Percentiles rank a stretch among this genome's conserved stretches.
phyloP scores from a whole-genome alignment of 2,888 invertebrate genomes.

The Synergus gifuensis region DNA sequence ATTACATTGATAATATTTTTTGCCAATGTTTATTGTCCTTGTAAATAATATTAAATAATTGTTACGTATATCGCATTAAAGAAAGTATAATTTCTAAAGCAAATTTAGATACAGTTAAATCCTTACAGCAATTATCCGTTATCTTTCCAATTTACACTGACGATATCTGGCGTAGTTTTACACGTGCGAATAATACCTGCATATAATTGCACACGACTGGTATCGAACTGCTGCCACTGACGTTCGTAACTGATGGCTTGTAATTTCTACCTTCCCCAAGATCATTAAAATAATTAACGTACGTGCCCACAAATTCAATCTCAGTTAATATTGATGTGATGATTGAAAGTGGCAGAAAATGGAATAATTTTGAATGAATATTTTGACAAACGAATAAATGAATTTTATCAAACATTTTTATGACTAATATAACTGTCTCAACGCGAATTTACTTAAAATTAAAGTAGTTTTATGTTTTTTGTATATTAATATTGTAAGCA shows the following conservation, averaged over 20 bases:
- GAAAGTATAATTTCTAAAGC: no score
- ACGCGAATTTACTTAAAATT: no score
- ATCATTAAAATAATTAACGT: background rate
- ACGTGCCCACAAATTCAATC: background rate
- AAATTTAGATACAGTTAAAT: no score
- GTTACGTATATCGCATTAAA: no score
- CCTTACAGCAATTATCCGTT: no score
- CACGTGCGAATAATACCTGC: conserved; percentile 10
- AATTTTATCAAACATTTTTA: no score
- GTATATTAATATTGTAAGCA: no score
- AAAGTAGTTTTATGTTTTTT: no score
- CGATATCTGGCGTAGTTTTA: background rate
- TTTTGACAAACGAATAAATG: background rate
- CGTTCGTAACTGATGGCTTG: background rate
- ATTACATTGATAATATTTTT: background rate
- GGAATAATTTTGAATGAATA: background rate
- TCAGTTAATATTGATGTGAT: background rate
- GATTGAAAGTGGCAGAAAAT: background rate
- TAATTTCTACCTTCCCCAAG: background rate
- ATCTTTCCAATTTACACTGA: conserved; percentile 5
- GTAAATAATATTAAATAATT: no score
- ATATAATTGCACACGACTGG: conserved; percentile 27
- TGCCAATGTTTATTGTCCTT: background rate
- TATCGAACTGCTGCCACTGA: conserved; percentile 20
- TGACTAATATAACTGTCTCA: no score